Base-by-base conservation (phyloP, 2,797 vertebrate genomes). In the Eulemur rubriventer region DNA sequence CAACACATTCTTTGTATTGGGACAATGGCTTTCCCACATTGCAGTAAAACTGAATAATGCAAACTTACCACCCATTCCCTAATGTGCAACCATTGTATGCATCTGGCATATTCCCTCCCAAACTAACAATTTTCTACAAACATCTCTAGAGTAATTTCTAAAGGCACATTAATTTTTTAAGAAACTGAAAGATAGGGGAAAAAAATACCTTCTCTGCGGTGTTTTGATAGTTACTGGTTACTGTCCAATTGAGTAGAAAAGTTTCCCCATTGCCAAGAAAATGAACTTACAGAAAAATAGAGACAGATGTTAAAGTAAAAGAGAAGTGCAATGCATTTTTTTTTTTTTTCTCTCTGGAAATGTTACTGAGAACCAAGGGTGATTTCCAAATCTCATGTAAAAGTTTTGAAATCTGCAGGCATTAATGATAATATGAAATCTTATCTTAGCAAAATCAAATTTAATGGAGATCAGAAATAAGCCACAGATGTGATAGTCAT, bases 121-220 rank as follows among this genome's bases (percentile, higher is more conserved):
- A 72, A 70, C 61, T 89, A 84, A 78, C 80, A 85, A 72, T 92
- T 96, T 94, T 95, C 95, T 97, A 20, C 70, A 78, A 43, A 70
- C 26, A 89, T 94, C 61, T 94, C 92, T 93, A 89, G 55, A 94
- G 72, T 96, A 84, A 93, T 96, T 97, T 92, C 89, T 97, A 97
- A 96, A 94, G 65, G 30, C 28, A 70, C 35, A 96, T 92, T 94
- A 93, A 75, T 87, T 95, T 95, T 95, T 95, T 20, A 94, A 90
- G 26, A 16, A 96, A 72, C 10, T 67, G 14, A 10, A 84, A 85
- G 9, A 43, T 18, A 82, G 33, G 55, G 2, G 4, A 61, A 97
- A 81, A 70, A 3, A 70, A 63, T 73, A 81, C 10, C 22, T 85
- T 89, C 26, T 81, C 35, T 43, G 16, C 13, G 43, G 4, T 67